phyloP scores from a whole-genome alignment of 35 echinoderm and acorn worm species.

The Apostichopus parvimensis region DNA sequence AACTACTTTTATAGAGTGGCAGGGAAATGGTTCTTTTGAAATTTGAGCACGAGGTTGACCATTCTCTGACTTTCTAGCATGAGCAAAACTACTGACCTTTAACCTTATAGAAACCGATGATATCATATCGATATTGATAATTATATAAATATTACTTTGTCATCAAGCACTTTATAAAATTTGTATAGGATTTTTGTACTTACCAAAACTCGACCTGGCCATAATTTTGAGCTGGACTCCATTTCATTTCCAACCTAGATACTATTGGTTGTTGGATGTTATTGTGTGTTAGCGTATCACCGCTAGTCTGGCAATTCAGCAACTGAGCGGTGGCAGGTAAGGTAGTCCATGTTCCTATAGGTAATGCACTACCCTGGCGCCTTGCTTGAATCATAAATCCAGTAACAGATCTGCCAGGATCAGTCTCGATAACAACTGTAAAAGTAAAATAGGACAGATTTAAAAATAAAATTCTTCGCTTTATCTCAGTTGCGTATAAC shows the following conservation, averaged over 20 bases:
- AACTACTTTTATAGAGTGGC: too few relatives aligned
- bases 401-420: not conserved
- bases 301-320: not conserved
- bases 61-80: too few relatives aligned
- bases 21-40: too few relatives aligned
- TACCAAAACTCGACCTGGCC: not conserved
- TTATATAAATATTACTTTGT: too few relatives aligned
- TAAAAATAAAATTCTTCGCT: too few relatives aligned
- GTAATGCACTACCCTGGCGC: not conserved
- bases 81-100: too few relatives aligned
- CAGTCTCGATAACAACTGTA: not conserved
- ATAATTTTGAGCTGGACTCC: not conserved
- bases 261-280: not conserved
- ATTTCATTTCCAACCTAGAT: not conserved
- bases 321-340: not conserved
- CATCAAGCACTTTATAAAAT: too few relatives aligned
- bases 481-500: too few relatives aligned
- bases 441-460: not conserved
- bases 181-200: not conserved
- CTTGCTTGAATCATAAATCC: not conserved
- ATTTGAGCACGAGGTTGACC: too few relatives aligned
- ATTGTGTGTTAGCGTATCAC: not conserved
- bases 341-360: not conserved
- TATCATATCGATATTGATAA: too few relatives aligned
- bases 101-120: too few relatives aligned